A percentile compares a stretch with the other conserved stretches of the same genome.
Evolutionary conservation across 1,140 invertebrate species (phyloP).

Genomic region (Drosophila nigrodunni): DNA sequence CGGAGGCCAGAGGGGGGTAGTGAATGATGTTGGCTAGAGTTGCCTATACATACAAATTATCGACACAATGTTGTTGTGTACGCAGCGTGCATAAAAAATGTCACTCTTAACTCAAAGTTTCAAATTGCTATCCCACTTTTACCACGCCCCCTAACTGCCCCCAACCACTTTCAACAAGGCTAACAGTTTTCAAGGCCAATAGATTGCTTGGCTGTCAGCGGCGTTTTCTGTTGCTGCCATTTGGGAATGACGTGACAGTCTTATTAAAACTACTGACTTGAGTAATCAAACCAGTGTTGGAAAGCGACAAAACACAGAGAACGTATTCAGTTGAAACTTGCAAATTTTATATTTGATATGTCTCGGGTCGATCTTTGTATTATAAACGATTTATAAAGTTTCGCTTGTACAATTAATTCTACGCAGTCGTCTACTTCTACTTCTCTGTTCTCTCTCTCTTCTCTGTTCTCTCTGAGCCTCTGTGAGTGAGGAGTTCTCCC

Average conservation of each 20-base stretch:
- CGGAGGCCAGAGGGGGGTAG: no score
- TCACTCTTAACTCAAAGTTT: conserved; percentile 35
- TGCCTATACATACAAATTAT: conserved; percentile 72
- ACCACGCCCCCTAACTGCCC: neutral
- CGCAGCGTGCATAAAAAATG: conserved; percentile 54
- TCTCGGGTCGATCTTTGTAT: neutral
- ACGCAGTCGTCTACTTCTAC: no score
- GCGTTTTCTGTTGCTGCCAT: conserved; percentile 35
- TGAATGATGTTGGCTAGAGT: conserved; percentile 41
- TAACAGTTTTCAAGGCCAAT: conserved; percentile 63
- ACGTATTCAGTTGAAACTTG: neutral
- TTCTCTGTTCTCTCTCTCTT: no score
- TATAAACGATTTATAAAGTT: no score
- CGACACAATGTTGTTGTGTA: conserved; percentile 68
- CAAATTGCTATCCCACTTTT: conserved; percentile 40
- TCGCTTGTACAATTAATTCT: no score
- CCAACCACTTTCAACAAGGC: conserved; percentile 41
- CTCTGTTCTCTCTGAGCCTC: no score
- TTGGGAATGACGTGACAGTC: conserved; percentile 53
- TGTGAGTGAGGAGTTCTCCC: no score
- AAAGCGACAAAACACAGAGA: neutral
- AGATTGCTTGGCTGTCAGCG: conserved; percentile 27
- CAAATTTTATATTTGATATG: neutral
- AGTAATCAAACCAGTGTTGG: neutral
- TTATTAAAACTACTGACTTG: conserved; percentile 21